phyloP scores from a whole-genome alignment of 2,797 vertebrate species.

The Urophycis tenuis region DNA sequence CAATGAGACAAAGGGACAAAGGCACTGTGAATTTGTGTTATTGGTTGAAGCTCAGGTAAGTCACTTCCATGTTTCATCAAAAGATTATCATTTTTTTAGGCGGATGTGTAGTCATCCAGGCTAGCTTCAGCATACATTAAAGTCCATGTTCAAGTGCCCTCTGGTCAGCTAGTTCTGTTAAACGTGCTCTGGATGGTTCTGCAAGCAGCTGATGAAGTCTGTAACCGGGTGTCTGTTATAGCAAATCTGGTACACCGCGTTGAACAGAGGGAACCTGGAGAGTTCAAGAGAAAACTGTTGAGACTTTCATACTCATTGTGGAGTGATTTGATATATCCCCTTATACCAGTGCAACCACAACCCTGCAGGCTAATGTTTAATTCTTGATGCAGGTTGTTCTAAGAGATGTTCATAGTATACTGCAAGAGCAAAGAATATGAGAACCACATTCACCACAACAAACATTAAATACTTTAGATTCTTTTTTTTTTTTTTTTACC shows the following conservation, averaged over 20 bases:
- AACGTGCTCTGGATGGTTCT: slow-evolving; percentile 91
- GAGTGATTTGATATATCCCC: not conserved
- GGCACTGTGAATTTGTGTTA: not conserved
- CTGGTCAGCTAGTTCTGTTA: slow-evolving; percentile 47
- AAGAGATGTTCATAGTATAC: not conserved
- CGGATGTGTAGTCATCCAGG: slow-evolving; percentile 9
- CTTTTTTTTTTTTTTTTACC: no score
- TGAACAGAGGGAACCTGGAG: slow-evolving; percentile 91
- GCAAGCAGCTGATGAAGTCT: slow-evolving; percentile 86
- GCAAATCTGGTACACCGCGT: slow-evolving; percentile 86
- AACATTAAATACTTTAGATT: not conserved
- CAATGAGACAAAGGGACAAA: not conserved
- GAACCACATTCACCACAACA: not conserved
- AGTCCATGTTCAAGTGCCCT: slow-evolving; percentile 27
- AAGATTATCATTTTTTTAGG: not conserved
- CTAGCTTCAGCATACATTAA: slow-evolving; percentile 14
- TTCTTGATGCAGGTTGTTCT: not conserved
- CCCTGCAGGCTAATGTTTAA: not conserved
- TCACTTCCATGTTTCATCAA: not conserved
- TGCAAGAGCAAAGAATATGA: no score
- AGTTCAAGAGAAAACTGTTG: not conserved
- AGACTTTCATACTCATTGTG: not conserved
- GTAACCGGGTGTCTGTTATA: slow-evolving; percentile 79
- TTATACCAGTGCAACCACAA: not conserved
- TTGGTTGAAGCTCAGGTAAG: slow-evolving; percentile 19